Percentiles rank a stretch among this genome's conserved stretches.
These are phyloP conservation scores for Catocala sponsa DNA, from an alignment of 2,888 invertebrate genomes.

Conservation along the genomic window DNA sequence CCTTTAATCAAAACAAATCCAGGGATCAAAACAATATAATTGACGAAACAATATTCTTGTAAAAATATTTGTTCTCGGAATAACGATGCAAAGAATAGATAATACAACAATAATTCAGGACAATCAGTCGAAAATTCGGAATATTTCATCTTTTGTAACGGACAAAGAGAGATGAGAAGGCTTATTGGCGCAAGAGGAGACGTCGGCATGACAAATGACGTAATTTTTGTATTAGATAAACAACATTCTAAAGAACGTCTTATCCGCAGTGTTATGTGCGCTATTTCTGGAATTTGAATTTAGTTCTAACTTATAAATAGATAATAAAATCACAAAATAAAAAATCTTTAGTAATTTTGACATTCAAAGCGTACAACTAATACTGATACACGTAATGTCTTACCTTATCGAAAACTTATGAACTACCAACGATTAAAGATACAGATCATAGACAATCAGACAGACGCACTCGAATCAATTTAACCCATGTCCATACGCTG, in stretches of 20 bases:
- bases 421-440: no score
- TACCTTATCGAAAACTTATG: no score
- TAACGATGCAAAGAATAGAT: slow-evolving; percentile 15
- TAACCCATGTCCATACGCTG: no score
- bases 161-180: slow-evolving; percentile 23
- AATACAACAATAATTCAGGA: slow-evolving; percentile 21
- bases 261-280: not conserved
- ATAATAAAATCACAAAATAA: no score
- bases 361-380: no score
- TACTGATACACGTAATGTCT: no score
- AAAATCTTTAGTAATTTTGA: no score
- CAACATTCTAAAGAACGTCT: slow-evolving; percentile 10
- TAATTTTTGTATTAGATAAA: slow-evolving; percentile 31
- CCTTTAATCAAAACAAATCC: slow-evolving; percentile 5
- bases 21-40: slow-evolving; percentile 10
- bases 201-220: slow-evolving; percentile 26
- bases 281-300: slow-evolving; percentile 8
- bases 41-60: slow-evolving; percentile 36
- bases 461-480: no score
- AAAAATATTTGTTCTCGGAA: slow-evolving; percentile 15
- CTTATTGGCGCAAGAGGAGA: slow-evolving; percentile 28
- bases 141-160: slow-evolving; percentile 27
- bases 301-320: no score
- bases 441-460: no score
- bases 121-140: slow-evolving; percentile 31